These are phyloP conservation scores for Astur gentilis DNA, from an alignment of 2,113 vertebrate genomes.

Conservation along the genomic window DNA sequence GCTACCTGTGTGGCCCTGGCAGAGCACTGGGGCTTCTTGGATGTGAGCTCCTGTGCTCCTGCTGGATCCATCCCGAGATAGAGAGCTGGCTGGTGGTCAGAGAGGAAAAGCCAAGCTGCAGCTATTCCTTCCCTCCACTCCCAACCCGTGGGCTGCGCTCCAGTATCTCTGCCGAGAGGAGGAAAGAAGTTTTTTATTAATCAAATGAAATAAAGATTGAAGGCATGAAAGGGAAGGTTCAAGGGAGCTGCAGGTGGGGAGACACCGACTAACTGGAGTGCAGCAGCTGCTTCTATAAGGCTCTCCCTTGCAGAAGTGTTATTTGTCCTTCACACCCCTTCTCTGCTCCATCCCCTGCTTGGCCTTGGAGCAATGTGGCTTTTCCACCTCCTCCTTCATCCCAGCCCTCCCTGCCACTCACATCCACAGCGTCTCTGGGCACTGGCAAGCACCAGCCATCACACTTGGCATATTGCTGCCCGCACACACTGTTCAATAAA, in stretches of 20 bases:
- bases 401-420: neutral
- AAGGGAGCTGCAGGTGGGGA: neutral
- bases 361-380: neutral
- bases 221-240: neutral
- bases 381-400: neutral
- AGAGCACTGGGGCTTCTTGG: neutral
- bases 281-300: neutral
- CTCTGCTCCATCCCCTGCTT: neutral
- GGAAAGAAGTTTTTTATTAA: neutral
- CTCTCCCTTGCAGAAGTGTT: neutral
- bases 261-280: neutral
- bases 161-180: neutral
- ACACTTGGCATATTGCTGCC: rapidly evolving
- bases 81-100: constrained; percentile 33
- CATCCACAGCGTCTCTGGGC: neutral
- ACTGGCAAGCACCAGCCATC: neutral
- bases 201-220: neutral
- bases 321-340: neutral
- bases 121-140: neutral
- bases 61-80: constrained; percentile 1
- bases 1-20: constrained; percentile 60
- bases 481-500: neutral
- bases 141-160: neutral
- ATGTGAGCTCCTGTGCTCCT: neutral
- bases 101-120: constrained; percentile 30